Conservation (phyloP, 2,888 invertebrate species). For the Noctua janthina region DNA sequence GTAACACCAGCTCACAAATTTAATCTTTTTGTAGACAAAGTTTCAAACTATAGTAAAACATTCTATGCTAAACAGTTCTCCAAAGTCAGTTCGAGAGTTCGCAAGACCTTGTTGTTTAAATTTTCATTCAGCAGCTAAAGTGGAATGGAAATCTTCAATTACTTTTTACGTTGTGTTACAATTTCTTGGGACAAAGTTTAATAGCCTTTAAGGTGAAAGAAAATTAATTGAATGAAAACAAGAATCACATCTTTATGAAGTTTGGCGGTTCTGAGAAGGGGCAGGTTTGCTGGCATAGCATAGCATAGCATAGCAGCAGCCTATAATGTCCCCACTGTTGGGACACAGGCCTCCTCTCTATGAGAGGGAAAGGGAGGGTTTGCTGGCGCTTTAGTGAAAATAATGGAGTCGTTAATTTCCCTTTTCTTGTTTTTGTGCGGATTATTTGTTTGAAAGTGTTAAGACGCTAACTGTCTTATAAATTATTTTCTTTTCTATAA, state of each 20-base stretch:
- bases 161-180: constrained; percentile 43
- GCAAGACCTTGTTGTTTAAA: constrained; percentile 35
- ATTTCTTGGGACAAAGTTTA: constrained; percentile 38
- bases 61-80: constrained; percentile 32
- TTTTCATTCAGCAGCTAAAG: constrained; percentile 40
- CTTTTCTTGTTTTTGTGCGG: neutral
- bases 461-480: no score
- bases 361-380: neutral
- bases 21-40: constrained; percentile 21
- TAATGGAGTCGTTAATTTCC: neutral
- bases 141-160: constrained; percentile 45
- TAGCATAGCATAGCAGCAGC: no score
- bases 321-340: no score
- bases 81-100: constrained; percentile 27
- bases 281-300: neutral
- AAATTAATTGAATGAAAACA: constrained; percentile 47
- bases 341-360: no score
- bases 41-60: constrained; percentile 29
- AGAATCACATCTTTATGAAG: constrained; percentile 18
- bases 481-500: no score
- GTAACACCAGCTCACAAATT: constrained; percentile 13
- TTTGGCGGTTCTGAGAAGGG: constrained; percentile 8
- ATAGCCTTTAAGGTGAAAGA: constrained; percentile 18
- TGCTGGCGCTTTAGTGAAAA: neutral
- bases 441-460: no score